These are phyloP conservation scores for Phoenicopterus ruber DNA, from an alignment of 2,113 vertebrate species.

Conservation along the genomic window DNA sequence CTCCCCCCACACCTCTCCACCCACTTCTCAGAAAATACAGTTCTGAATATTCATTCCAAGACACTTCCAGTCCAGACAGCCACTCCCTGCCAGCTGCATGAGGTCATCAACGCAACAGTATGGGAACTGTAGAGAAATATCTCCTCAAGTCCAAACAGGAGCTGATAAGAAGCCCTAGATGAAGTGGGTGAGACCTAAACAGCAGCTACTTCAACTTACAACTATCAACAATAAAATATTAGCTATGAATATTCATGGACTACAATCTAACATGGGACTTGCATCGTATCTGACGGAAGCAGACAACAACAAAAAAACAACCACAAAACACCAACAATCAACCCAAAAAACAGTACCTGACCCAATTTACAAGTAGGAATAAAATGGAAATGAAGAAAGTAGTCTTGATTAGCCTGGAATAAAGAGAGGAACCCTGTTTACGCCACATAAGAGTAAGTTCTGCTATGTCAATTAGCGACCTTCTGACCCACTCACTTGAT, in stretches of 20 bases:
- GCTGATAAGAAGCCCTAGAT: neutral
- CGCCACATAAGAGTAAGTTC: neutral
- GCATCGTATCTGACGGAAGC: neutral
- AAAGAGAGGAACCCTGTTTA: neutral
- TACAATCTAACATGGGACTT: neutral
- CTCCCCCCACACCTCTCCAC: neutral
- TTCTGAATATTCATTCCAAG: slow-evolving; percentile 32
- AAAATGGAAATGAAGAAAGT: neutral
- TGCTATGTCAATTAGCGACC: neutral
- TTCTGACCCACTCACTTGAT: neutral
- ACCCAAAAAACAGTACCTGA: neutral
- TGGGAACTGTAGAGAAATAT: neutral
- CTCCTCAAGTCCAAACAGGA: neutral
- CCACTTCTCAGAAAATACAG: slow-evolving; percentile 33
- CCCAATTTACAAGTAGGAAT: neutral
- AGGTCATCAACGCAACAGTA: slow-evolving; percentile 35
- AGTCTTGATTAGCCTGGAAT: neutral
- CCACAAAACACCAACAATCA: neutral
- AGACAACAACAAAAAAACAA: neutral
- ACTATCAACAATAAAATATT: neutral
- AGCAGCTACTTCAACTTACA: neutral
- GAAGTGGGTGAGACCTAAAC: neutral
- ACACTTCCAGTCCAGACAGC: slow-evolving; percentile 47
- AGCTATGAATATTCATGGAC: neutral
- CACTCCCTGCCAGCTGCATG: slow-evolving; percentile 57